phyloP scores from a whole-genome alignment of 2,113 vertebrate genomes.

The Todiramphus saurophagus region DNA sequence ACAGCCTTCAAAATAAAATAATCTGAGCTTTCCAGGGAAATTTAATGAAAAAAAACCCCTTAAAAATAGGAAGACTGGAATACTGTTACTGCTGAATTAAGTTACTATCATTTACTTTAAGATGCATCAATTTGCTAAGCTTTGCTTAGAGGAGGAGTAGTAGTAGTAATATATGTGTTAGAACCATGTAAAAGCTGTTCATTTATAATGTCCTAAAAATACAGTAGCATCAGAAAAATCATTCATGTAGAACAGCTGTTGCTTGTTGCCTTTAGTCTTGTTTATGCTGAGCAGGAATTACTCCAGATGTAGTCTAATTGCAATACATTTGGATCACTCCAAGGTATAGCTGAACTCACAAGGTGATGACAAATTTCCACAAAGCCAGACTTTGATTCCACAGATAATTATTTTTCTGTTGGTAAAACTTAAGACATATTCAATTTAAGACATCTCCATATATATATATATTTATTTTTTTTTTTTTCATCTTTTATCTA shows the following conservation, averaged over 20 bases:
- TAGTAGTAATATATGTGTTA: neutral
- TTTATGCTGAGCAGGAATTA: neutral
- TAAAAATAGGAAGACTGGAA: neutral
- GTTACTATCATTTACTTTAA: neutral
- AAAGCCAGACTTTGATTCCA: neutral
- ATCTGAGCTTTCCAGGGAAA: neutral
- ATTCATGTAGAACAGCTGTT: neutral
- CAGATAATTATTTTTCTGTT: neutral
- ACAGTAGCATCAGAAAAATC: neutral
- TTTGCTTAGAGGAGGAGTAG: neutral
- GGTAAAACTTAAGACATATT: neutral
- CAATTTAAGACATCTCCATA: neutral
- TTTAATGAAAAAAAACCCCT: neutral
- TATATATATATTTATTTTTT: too few species aligned
- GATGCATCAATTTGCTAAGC: neutral
- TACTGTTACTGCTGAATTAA: neutral
- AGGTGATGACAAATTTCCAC: neutral
- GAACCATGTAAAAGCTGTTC: neutral
- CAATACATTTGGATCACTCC: neutral
- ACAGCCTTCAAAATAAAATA: neutral
- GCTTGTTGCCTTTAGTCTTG: neutral
- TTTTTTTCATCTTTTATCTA: rapidly evolving
- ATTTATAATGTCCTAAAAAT: neutral
- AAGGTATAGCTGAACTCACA: neutral
- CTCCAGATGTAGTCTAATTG: neutral